Percentiles rank a stretch among this genome's conserved stretches.
Evolutionary conservation across 30 jellyfish, hydroid and myxozoan genomes (phyloP).

Genomic region (Turritopsis dohrnii): DNA sequence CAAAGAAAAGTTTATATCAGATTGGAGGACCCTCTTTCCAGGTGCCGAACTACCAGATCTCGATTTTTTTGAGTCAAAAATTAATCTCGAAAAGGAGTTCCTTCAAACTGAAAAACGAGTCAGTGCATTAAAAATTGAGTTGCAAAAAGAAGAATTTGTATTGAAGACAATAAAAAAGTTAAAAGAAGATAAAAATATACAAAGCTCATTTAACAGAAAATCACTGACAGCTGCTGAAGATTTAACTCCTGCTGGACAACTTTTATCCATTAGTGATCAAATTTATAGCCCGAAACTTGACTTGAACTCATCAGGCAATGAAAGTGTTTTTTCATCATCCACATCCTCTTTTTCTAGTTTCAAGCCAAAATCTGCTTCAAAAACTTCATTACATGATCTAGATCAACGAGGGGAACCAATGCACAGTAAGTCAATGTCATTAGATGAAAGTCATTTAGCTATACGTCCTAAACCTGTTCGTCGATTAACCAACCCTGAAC

Average conservation of each 20-base stretch:
- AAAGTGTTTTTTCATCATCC: neutral
- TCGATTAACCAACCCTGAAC: slow-evolving; percentile 2
- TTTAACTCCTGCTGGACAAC: neutral
- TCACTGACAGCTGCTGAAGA: slow-evolving; percentile 15
- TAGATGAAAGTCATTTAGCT: slow-evolving; percentile 12
- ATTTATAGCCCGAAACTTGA: neutral
- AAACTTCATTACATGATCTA: neutral
- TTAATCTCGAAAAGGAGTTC: slow-evolving; percentile 34
- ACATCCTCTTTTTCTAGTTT: slow-evolving; percentile 26
- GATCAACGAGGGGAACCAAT: neutral
- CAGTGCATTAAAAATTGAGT: slow-evolving; percentile 28
- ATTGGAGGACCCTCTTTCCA: slow-evolving; percentile 70
- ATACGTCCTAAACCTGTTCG: neutral
- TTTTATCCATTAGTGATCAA: slow-evolving; percentile 4
- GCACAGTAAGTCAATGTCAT: slow-evolving; percentile 10
- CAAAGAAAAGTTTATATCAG: slow-evolving; percentile 55
- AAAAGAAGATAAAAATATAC: slow-evolving; percentile 1
- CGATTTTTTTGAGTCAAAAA: slow-evolving; percentile 37
- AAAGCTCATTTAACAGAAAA: slow-evolving; percentile 5
- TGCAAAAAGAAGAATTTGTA: slow-evolving; percentile 61
- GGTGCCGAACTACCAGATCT: slow-evolving; percentile 63
- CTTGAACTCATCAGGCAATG: neutral
- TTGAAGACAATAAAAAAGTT: slow-evolving; percentile 33
- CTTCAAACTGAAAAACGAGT: slow-evolving; percentile 49
- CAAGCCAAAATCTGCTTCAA: neutral